Evolutionary conservation across 2,113 vertebrate species (phyloP), one percentile per base, ranked within the genome.

Genomic region (Arothron firmamentum): DNA sequence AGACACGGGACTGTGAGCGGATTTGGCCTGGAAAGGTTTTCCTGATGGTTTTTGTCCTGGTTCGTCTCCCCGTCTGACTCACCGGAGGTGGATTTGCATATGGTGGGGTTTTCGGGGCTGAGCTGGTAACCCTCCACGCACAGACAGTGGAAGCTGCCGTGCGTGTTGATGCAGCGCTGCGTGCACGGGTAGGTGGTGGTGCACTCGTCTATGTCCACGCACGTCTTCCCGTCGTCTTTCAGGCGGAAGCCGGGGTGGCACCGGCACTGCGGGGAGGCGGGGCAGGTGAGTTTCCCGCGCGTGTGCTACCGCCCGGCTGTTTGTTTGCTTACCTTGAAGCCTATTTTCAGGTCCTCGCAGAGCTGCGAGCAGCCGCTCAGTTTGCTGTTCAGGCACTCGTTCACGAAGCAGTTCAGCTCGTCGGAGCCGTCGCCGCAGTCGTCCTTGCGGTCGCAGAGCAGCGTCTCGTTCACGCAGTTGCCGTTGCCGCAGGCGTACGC

Each of bases 41-140:
- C 3, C 19, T 60, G n/a, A n/a, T n/a, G n/a, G n/a, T n/a, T n/a
- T n/a, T n/a, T n/a, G n/a, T n/a, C n/a, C n/a, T n/a, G n/a, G 58
- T 14, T 62, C 60, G 62, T 63, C 61, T 52, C 28, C 52, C 52
- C 42, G 23, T 9, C 38, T 54, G 56, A 58, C 89, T 85, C 82
- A 97, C 96, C 96, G 0, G 94, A 93, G 69, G 92, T 91, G 14
- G 94, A 95, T 85, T 98, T 99, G 89, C 97, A 99, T 90, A 94
- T 93, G 54, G 93, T 97, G 78, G 92, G 92, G 84, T 98, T 91
- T 2, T 91, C 90, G 0, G 92, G 85, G 1, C 90, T 92, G 23
- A 90, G 89, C 34, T 90, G 86, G 20, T 94, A 99, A 64, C 96
- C 96, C 43, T 98, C 94, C 3, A 92, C 90, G 15, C 97, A 99